These are phyloP conservation scores for Halcyon chelicuti DNA, from an alignment of 2,797 vertebrate genomes.

Conservation along the genomic window DNA sequence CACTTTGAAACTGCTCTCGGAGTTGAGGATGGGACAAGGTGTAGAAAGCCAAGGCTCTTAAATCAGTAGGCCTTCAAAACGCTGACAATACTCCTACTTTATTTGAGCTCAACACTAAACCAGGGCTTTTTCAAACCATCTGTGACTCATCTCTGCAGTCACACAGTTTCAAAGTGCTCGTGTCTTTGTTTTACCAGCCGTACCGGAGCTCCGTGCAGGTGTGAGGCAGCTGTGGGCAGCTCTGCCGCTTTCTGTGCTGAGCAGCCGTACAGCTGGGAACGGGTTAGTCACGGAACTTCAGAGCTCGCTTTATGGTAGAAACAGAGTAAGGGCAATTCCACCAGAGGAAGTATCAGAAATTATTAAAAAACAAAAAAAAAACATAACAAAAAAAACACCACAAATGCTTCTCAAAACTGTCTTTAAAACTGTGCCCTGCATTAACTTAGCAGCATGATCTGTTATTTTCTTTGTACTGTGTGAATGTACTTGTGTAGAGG, in stretches of 20 bases:
- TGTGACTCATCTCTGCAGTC: conserved; percentile 4
- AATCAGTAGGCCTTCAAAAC: background rate
- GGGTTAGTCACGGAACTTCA: conserved; percentile 44
- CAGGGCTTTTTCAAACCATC: background rate
- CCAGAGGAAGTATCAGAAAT: background rate
- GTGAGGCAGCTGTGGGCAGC: background rate
- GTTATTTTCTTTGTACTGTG: background rate
- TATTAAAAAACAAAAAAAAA: background rate
- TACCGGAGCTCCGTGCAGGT: conserved; percentile 5
- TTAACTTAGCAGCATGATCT: background rate
- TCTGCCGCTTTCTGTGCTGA: conserved; percentile 3
- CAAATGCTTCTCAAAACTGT: background rate
- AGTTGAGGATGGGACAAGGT: background rate
- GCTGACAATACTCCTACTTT: conserved; percentile 25
- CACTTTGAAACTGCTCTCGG: background rate
- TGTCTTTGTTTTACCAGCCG: background rate
- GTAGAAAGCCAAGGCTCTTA: background rate
- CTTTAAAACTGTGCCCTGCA: background rate
- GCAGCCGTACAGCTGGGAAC: background rate
- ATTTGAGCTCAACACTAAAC: conserved; percentile 10
- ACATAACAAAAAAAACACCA: background rate
- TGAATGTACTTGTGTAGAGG: background rate
- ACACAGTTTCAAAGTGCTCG: conserved; percentile 27
- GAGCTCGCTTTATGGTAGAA: background rate
- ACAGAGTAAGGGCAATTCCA: background rate